phyloP scores from a whole-genome alignment of 2,797 vertebrate genomes.

The Peromyscus melanophrys region DNA sequence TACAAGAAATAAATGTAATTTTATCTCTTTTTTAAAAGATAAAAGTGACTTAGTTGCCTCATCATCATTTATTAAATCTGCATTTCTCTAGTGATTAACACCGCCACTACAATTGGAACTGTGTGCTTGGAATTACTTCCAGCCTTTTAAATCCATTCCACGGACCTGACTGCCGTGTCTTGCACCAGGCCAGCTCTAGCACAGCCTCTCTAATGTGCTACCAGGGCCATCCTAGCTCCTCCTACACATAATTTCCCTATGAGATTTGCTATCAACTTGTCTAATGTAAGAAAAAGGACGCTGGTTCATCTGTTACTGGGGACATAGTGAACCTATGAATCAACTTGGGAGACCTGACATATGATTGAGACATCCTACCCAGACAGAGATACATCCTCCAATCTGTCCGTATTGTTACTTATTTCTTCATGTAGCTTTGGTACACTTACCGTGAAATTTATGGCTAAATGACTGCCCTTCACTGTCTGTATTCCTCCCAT shows the following conservation, averaged over 20 bases:
- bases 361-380: not conserved
- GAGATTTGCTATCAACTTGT: not conserved
- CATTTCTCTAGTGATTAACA: not conserved
- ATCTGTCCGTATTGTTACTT: not conserved
- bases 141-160: not conserved
- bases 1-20: not conserved
- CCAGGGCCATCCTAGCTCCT: not conserved
- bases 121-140: not conserved
- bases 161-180: too few relatives aligned
- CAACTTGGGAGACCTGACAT: not conserved
- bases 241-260: not conserved
- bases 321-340: constrained; percentile 33
- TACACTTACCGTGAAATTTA: not conserved
- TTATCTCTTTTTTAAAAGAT: not conserved
- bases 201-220: too few relatives aligned
- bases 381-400: not conserved
- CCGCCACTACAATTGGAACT: not conserved
- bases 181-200: not conserved
- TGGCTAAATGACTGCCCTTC: not conserved
- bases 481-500: not conserved
- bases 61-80: not conserved
- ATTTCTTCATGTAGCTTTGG: not conserved
- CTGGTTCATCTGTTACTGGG: not conserved
- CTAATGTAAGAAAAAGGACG: not conserved
- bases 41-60: not conserved